phyloP scores from a whole-genome alignment of 2,888 invertebrate species.

The Ophion obscuratus region DNA sequence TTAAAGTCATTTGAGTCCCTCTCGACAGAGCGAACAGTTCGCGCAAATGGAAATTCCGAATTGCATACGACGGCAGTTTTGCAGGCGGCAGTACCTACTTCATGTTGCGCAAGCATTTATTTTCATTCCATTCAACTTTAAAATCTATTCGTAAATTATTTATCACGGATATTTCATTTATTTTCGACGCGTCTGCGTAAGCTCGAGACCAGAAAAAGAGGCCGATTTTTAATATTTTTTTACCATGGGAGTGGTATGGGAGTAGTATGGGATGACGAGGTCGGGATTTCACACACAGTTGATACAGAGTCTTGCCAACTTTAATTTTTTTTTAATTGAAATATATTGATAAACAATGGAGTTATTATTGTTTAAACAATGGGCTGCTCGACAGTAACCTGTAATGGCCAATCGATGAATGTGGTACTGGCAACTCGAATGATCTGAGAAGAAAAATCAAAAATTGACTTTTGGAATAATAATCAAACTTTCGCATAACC shows the following conservation, averaged over 20 bases:
- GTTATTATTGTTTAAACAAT: neutral
- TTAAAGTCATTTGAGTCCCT: neutral
- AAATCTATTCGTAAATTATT: neutral
- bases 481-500: too few relatives aligned
- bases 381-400: too few relatives aligned
- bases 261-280: neutral
- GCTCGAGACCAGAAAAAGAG: too few relatives aligned
- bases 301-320: neutral
- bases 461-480: too few relatives aligned
- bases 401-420: too few relatives aligned
- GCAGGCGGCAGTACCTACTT: neutral
- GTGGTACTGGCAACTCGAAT: too few relatives aligned
- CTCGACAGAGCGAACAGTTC: neutral
- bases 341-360: neutral
- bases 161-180: neutral
- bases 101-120: neutral
- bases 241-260: neutral
- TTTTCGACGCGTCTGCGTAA: neutral
- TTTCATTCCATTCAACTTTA: neutral
- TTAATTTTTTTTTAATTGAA: neutral
- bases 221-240: neutral
- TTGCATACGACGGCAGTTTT: neutral
- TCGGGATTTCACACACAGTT: neutral
- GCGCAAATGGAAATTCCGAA: constrained; percentile 1
- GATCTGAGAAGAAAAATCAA: too few relatives aligned